Conservation (phyloP, 37 sponge, comb jelly and placozoan genomes). For the Aphrocallistes beatrix region DNA sequence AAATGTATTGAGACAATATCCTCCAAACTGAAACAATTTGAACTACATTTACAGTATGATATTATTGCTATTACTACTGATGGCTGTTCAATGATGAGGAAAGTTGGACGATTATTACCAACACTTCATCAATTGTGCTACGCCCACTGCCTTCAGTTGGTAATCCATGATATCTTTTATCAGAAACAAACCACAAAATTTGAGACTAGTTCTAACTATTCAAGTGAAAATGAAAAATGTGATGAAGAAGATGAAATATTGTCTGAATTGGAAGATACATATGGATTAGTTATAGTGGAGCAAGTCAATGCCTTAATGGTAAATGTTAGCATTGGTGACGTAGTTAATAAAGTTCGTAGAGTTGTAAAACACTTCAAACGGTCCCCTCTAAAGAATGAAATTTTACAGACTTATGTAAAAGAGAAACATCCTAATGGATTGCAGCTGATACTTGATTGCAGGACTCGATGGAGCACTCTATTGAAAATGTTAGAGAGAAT, state of each 20-base stretch:
- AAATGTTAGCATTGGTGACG: slow-evolving; percentile 11
- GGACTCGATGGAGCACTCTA: slow-evolving; percentile 18
- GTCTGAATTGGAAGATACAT: slow-evolving; percentile 14
- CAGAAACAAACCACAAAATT: no score
- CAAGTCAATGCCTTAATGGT: not conserved
- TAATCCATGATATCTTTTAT: slow-evolving; percentile 11
- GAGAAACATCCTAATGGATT: slow-evolving; percentile 16
- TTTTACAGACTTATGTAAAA: slow-evolving; percentile 18
- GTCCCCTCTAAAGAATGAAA: slow-evolving; percentile 14
- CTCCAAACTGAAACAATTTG: slow-evolving; percentile 9
- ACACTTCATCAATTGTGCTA: slow-evolving; percentile 17
- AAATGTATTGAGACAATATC: slow-evolving; percentile 18
- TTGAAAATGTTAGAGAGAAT: slow-evolving; percentile 15
- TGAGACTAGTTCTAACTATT: no score
- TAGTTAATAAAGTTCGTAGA: slow-evolving; percentile 2
- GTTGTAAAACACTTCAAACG: slow-evolving; percentile 6
- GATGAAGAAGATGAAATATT: not conserved
- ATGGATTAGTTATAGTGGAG: slow-evolving; percentile 10
- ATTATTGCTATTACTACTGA: slow-evolving; percentile 19
- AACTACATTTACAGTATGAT: slow-evolving; percentile 9
- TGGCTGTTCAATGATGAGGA: slow-evolving; percentile 16
- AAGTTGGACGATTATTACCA: slow-evolving; percentile 19
- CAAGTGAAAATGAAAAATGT: not conserved
- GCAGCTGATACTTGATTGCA: no score
- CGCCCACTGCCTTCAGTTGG: not conserved